phyloP scores from a whole-genome alignment of 2,888 invertebrate genomes.

The Trissonchulus latispiculum region DNA sequence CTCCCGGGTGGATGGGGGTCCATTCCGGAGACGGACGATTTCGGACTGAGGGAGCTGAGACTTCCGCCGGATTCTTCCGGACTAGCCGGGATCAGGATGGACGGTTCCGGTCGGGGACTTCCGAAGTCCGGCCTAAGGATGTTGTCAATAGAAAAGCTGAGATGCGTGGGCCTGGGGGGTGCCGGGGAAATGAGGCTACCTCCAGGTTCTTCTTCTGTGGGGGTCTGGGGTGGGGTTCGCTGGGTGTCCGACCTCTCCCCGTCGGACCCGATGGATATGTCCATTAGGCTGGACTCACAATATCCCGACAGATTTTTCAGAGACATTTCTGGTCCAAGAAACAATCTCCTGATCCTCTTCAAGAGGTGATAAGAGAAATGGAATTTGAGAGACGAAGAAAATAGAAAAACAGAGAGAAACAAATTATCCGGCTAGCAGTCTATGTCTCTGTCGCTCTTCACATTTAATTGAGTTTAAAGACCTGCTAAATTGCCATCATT shows the following conservation, averaged over 20 bases:
- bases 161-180: neutral
- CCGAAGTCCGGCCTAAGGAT: conserved; percentile 37
- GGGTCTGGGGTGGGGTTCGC: neutral
- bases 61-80: neutral
- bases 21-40: neutral
- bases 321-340: too few relatives aligned
- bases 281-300: too few relatives aligned
- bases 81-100: neutral
- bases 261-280: neutral
- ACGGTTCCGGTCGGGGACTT: neutral
- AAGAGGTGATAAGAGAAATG: too few relatives aligned
- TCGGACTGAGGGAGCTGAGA: neutral
- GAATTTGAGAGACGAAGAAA: too few relatives aligned
- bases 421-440: too few relatives aligned
- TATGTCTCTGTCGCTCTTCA: too few relatives aligned
- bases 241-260: neutral
- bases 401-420: too few relatives aligned
- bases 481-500: too few relatives aligned
- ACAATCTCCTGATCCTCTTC: too few relatives aligned
- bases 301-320: too few relatives aligned
- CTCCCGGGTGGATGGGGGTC: neutral
- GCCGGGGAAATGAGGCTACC: neutral
- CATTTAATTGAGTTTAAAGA: too few relatives aligned
- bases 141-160: conserved; percentile 39
- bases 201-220: neutral